Percentiles rank a stretch among this genome's conserved stretches.
phyloP scores from a whole-genome alignment of 2,888 invertebrate species.

The Tetranychus piercei region DNA sequence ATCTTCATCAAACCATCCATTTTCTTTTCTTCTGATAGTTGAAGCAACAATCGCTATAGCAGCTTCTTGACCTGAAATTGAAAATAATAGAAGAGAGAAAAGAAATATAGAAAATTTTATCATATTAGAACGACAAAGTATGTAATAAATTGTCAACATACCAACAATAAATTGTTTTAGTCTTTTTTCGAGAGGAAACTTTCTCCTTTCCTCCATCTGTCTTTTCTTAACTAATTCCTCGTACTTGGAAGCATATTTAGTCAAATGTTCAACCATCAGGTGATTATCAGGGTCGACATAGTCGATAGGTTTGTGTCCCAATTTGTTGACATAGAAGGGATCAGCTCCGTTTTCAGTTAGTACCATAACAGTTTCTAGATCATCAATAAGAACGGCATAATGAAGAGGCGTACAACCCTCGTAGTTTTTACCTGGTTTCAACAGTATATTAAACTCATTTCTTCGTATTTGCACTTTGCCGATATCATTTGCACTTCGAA shows the following conservation, averaged over 20 bases:
- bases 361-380: slow-evolving; percentile 42
- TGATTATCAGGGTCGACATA: slow-evolving; percentile 45
- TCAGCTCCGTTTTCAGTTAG: slow-evolving; percentile 49
- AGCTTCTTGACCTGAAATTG: slow-evolving; percentile 46
- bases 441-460: slow-evolving; percentile 55
- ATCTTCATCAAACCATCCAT: slow-evolving; percentile 80
- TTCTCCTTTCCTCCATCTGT: slow-evolving; percentile 57
- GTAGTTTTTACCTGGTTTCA: slow-evolving; percentile 49
- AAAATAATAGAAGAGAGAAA: not conserved
- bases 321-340: slow-evolving; percentile 49
- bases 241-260: slow-evolving; percentile 28
- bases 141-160: not conserved
- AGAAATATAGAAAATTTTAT: not conserved
- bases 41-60: slow-evolving; percentile 59
- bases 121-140: not conserved
- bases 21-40: slow-evolving; percentile 61
- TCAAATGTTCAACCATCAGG: slow-evolving; percentile 45
- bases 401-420: slow-evolving; percentile 69
- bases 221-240: slow-evolving; percentile 38
- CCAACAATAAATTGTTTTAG: slow-evolving; percentile 60
- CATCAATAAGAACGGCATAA: slow-evolving; percentile 63
- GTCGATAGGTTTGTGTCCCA: slow-evolving; percentile 53
- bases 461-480: slow-evolving; percentile 47
- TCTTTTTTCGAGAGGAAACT: slow-evolving; percentile 63
- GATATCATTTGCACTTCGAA: slow-evolving; percentile 49